Conservation (phyloP, 1,140 invertebrate genomes). For the Megalopta genalis region DNA sequence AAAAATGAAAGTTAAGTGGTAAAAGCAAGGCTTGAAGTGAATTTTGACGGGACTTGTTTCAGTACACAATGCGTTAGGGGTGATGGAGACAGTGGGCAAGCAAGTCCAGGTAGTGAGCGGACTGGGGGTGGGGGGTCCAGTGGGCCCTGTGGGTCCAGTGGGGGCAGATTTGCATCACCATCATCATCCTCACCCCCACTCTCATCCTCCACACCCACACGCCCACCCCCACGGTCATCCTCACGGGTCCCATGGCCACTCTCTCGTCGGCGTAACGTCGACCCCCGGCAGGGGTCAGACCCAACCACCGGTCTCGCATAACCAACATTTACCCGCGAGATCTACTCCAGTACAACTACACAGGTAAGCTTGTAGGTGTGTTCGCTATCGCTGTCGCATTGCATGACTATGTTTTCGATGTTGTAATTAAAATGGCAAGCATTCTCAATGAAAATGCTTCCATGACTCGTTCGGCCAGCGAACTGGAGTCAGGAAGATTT, state of each 20-base stretch:
- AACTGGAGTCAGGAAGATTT: background rate
- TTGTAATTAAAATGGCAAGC: slow-evolving; percentile 31
- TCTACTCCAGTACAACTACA: slow-evolving; percentile 76
- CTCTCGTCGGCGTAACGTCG: slow-evolving; percentile 73
- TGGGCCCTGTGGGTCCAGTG: slow-evolving; percentile 72
- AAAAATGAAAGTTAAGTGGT: background rate
- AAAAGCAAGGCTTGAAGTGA: background rate
- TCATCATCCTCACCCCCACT: slow-evolving; percentile 76
- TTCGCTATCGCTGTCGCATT: slow-evolving; percentile 15
- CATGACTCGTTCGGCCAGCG: background rate
- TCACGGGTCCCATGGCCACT: slow-evolving; percentile 75
- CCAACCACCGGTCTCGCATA: slow-evolving; percentile 76
- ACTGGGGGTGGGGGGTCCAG: slow-evolving; percentile 77
- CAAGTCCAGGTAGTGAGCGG: slow-evolving; percentile 79
- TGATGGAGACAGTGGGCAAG: slow-evolving; percentile 79
- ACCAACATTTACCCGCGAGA: slow-evolving; percentile 77
- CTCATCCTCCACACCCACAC: slow-evolving; percentile 74
- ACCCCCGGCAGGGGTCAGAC: slow-evolving; percentile 75
- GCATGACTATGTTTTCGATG: background rate
- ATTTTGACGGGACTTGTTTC: slow-evolving; percentile 62
- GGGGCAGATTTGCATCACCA: slow-evolving; percentile 77
- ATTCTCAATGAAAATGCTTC: background rate
- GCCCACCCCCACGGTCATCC: slow-evolving; percentile 74
- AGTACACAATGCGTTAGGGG: slow-evolving; percentile 78
- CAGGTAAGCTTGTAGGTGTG: slow-evolving; percentile 64